Evolutionary conservation across 2,888 invertebrate species (phyloP), one percentile per base, ranked within the genome.

Genomic region (Hesperia comma): DNA sequence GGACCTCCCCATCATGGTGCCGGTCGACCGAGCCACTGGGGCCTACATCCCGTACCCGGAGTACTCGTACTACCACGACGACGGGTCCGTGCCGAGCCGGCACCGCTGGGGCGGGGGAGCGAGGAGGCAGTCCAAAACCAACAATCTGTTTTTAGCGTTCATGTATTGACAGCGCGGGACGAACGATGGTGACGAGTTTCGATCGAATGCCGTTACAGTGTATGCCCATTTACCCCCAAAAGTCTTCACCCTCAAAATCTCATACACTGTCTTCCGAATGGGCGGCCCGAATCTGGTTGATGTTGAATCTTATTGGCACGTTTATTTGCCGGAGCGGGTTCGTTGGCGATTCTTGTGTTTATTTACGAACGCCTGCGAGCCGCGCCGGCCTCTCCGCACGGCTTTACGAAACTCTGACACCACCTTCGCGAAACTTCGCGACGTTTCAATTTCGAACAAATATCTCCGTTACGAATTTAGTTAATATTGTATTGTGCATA

Each of bases 281-380:
- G 91, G 92, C 88, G 87, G 84, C 92, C 92, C 92, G 90, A 91
- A 90, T 92, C 92, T 92, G 92, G 92, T 92, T 82, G 83, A 83
- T 76, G 77, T 82, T 75, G 75, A 79, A 63, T 78, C 76, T 74
- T 89, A 86, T 86, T 86, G 87, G 88, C 92, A 91, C 92, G 68
- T 83, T 89, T 83, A 73, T 72, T 67, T 63, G 33, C 70, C 53
- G 79, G 74, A 68, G 77, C 55, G 73, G 73, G 21, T 56, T 72
- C 72, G 72, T 76, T 76, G 76, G 71, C 40, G 76, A 68, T 19
- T 66, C 67, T 55, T 26, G 26, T 26, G 26, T 26, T 26, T 4
- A 26, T 26, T 26, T 2, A 26, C 26, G 26, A 26, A 26, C 26
- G 26, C 26, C 2, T 26, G 3, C 26, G 26, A 26, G 70, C 70